Base-by-base conservation (phyloP, 2,797 vertebrate species). In the Melanotaenia boesemani region DNA sequence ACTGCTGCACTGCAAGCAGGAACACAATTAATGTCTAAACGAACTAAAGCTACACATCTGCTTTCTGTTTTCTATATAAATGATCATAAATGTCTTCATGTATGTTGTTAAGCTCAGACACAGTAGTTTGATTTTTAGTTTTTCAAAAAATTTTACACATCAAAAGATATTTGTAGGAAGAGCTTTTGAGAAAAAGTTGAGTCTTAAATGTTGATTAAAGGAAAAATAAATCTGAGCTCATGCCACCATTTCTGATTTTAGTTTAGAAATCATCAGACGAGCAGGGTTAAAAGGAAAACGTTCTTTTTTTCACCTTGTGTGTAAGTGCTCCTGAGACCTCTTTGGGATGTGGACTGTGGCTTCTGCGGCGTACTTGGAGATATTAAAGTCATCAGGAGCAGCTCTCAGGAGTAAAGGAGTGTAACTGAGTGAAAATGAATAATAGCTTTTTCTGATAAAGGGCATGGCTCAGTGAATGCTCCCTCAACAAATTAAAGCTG, bases 401-500 rank as follows among this genome's bases (percentile, higher is more conserved):
- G 13, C 68, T 70, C 67, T 72, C 59, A 44, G 59, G 71, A 50
- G 65, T 34, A 18, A 62, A 48, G 37, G 20, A 46, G 24, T 50
- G 44, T 57, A 59, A 50, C 61, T n/a, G 16, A 48, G 39, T 28
- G 41, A 55, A 58, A 80, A 76, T 72, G 13, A 73, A 82, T 63
- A 34, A 54, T 8, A 22, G 1, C 18, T 56, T 58, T 57, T 68
- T 56, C 61, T 55, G 55, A 78, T 76, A 74, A 81, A 67, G 18
- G 28, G 13, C 55, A 11, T 1, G 34, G 50, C 75, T 84, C 65
- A 46, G 39, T 36, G 55, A 59, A 70, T 26, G 15, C 16, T 83
- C 77, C 67, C 70, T 36, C 24, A 67, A 54, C 81, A 56, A 76
- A 85, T 80, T 62, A 73, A 74, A 81, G 59, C 13, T n/a, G 50